Percentiles rank a stretch among this genome's conserved stretches.
These are phyloP conservation scores for Ormyrus thymus DNA, from an alignment of 2,888 invertebrate genomes.

Conservation along the genomic window DNA sequence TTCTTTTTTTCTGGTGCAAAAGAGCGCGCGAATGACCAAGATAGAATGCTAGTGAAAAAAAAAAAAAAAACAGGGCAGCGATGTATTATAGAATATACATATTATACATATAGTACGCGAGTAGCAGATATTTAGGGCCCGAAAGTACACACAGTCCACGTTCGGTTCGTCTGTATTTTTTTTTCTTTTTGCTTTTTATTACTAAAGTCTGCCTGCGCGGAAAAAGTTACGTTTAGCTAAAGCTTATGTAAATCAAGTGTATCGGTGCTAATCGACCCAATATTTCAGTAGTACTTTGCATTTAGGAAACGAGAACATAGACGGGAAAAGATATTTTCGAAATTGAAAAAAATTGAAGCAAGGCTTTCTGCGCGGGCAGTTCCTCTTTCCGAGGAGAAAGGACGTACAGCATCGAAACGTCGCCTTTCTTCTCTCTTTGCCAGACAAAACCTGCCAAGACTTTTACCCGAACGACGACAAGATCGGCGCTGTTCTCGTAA, in stretches of 20 bases:
- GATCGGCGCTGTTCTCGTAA: constrained; percentile 14
- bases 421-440: constrained; percentile 18
- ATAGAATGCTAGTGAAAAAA: background rate
- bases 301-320: too few species aligned
- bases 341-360: background rate
- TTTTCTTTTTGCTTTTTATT: constrained; percentile 45
- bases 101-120: constrained; percentile 62
- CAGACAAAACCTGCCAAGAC: constrained; percentile 13
- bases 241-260: too few species aligned
- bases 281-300: too few species aligned
- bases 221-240: too few species aligned
- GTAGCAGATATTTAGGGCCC: constrained; percentile 63
- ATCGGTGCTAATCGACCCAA: too few species aligned
- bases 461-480: constrained; percentile 15
- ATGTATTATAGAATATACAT: constrained; percentile 61
- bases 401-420: constrained; percentile 3
- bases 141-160: constrained; percentile 60
- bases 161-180: constrained; percentile 60
- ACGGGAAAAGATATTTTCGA: background rate
- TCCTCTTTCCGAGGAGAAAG: background rate
- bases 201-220: background rate
- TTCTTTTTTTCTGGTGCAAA: constrained; percentile 15
- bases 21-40: constrained; percentile 50
- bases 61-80: constrained; percentile 49
- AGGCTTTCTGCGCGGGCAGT: too few species aligned